These are phyloP conservation scores for Pagrus major DNA, from an alignment of 2,113 vertebrate genomes.

Conservation along the genomic window DNA sequence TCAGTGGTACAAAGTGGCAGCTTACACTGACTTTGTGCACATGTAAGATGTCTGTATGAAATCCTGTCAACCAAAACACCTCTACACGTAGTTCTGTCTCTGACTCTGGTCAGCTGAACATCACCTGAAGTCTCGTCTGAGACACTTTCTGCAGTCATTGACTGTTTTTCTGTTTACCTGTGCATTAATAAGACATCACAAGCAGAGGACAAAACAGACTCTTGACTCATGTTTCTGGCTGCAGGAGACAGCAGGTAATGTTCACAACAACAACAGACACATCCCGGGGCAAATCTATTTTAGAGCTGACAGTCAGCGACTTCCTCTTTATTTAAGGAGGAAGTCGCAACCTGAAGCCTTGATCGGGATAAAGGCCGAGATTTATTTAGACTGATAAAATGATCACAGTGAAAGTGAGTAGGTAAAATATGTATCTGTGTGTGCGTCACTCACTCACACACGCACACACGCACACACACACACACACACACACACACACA, in stretches of 20 bases:
- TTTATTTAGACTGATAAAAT: slow-evolving; percentile 68
- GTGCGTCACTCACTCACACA: not conserved
- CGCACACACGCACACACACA: not conserved
- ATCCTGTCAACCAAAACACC: slow-evolving; percentile 12
- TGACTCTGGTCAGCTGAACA: slow-evolving; percentile 24
- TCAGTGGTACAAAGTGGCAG: not conserved
- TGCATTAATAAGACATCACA: slow-evolving; percentile 49
- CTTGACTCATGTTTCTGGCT: slow-evolving; percentile 64
- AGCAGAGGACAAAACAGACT: slow-evolving; percentile 48
- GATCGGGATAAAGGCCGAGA: slow-evolving; percentile 58
- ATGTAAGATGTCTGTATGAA: not conserved
- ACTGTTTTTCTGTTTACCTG: slow-evolving; percentile 10
- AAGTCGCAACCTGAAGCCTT: slow-evolving; percentile 59
- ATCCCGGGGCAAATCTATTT: slow-evolving; percentile 62
- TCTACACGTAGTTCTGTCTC: not conserved
- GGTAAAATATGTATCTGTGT: slow-evolving; percentile 29
- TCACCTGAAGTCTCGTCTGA: slow-evolving; percentile 11
- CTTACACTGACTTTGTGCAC: slow-evolving; percentile 4
- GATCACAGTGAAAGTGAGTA: slow-evolving; percentile 50
- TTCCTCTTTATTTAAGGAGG: slow-evolving; percentile 50
- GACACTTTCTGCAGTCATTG: slow-evolving; percentile 30
- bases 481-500: not conserved
- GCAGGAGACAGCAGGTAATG: slow-evolving; percentile 64
- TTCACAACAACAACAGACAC: slow-evolving; percentile 56
- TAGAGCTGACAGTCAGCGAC: slow-evolving; percentile 49